phyloP scores from a whole-genome alignment of 2,797 vertebrate genomes.

The Microctenopoma lineatum region DNA sequence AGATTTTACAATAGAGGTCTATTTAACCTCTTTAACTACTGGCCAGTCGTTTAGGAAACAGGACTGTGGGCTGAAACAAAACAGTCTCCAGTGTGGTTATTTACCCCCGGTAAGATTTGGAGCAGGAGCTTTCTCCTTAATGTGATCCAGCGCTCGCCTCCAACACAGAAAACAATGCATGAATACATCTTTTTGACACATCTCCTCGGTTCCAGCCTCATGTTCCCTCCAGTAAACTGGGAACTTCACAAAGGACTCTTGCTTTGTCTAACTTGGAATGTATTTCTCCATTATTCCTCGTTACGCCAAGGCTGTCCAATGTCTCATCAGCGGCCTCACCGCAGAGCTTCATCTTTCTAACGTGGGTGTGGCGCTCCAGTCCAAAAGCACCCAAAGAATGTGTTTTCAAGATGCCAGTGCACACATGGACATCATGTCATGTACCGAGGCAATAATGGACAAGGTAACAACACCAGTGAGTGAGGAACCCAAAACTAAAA shows the following conservation, averaged over 20 bases:
- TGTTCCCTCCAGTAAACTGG: slow-evolving; percentile 16
- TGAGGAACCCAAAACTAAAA: not conserved
- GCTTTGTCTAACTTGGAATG: slow-evolving; percentile 47
- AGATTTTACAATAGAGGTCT: slow-evolving; percentile 59
- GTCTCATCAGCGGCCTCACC: slow-evolving; percentile 25
- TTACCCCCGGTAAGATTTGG: slow-evolving; percentile 58
- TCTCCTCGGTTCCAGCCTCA: slow-evolving; percentile 43
- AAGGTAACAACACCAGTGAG: not conserved
- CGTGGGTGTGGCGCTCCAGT: slow-evolving; percentile 19
- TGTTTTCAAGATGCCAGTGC: slow-evolving; percentile 22
- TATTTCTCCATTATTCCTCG: slow-evolving; percentile 43
- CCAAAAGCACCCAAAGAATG: slow-evolving; percentile 22
- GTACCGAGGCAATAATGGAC: slow-evolving; percentile 2
- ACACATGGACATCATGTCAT: slow-evolving; percentile 17
- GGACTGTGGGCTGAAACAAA: slow-evolving; percentile 59
- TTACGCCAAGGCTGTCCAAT: slow-evolving; percentile 25
- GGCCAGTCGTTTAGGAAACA: slow-evolving; percentile 72
- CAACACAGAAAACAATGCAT: slow-evolving; percentile 54
- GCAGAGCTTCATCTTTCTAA: slow-evolving; percentile 32
- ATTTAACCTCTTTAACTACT: slow-evolving; percentile 72
- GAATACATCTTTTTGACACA: slow-evolving; percentile 63
- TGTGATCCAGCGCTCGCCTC: slow-evolving; percentile 57
- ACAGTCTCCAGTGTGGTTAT: slow-evolving; percentile 63
- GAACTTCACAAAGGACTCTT: slow-evolving; percentile 2
- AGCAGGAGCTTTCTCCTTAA: slow-evolving; percentile 54